Conservation (phyloP, 2,113 vertebrate genomes). For the Sula dactylatra region DNA sequence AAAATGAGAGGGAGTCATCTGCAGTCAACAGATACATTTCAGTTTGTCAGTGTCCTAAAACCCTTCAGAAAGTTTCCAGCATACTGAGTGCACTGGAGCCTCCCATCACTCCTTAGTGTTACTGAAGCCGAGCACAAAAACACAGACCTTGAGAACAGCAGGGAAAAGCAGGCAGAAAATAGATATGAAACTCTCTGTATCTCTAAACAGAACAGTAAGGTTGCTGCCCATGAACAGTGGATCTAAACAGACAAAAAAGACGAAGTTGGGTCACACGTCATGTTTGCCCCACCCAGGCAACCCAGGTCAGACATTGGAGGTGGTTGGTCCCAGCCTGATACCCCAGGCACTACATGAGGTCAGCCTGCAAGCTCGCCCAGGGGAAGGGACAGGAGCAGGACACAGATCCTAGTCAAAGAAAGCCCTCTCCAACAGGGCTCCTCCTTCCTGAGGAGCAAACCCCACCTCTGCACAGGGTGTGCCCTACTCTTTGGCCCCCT, state of each 20-base stretch:
- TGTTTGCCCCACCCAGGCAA: background rate
- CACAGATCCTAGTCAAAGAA: background rate
- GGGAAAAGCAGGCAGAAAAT: background rate
- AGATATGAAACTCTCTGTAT: background rate
- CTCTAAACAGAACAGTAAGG: background rate
- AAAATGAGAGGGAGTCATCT: background rate
- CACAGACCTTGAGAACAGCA: background rate
- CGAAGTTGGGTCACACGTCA: background rate
- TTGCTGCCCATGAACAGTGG: background rate
- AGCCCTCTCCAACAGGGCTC: background rate
- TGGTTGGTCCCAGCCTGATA: background rate
- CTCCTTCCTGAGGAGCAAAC: background rate
- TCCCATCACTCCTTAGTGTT: background rate
- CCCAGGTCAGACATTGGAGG: rapidly evolving
- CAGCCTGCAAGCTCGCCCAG: background rate
- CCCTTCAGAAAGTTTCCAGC: background rate
- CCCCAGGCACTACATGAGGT: background rate
- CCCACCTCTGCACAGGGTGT: background rate
- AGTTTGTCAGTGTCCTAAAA: background rate
- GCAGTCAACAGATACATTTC: background rate
- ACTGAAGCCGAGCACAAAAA: background rate
- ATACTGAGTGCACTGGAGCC: rapidly evolving
- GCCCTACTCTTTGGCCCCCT: background rate
- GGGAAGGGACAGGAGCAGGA: background rate
- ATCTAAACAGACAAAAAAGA: background rate